Conservation (phyloP, 2,888 invertebrate genomes). For the Mimachlamys varia region DNA sequence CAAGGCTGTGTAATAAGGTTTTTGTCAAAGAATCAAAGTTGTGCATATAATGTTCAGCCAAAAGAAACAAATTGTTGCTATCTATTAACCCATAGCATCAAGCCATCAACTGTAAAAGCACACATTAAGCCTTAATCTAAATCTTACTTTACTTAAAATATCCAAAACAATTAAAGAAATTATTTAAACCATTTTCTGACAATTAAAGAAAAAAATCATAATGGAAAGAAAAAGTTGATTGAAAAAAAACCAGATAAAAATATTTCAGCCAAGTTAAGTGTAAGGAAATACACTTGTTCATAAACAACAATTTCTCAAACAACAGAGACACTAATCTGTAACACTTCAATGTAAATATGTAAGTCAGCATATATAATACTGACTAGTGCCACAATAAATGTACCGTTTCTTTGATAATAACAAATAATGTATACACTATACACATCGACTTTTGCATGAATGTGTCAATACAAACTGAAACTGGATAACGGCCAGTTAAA, state of each 20-base stretch:
- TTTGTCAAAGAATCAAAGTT: too few relatives aligned
- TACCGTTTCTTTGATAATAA: not conserved
- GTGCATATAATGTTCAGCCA: too few relatives aligned
- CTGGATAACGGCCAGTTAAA: conserved; percentile 22
- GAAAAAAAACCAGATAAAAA: not conserved
- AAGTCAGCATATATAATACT: conserved; percentile 28
- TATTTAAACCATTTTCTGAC: not conserved
- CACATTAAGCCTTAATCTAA: too few relatives aligned
- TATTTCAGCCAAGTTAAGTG: not conserved
- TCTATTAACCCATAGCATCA: too few relatives aligned
- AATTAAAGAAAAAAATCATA: not conserved
- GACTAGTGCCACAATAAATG: not conserved
- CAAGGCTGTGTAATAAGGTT: too few relatives aligned
- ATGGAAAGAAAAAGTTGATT: too few relatives aligned
- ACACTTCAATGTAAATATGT: conserved; percentile 1
- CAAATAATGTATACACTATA: not conserved
- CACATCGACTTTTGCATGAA: conserved; percentile 13
- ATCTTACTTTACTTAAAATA: too few relatives aligned
- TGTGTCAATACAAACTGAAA: conserved; percentile 25
- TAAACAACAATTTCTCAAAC: not conserved
- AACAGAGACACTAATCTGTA: not conserved
- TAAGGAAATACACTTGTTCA: not conserved
- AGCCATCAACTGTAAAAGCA: too few relatives aligned
- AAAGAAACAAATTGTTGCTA: too few relatives aligned
- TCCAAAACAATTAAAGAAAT: too few relatives aligned